Evolutionary conservation across 1,140 invertebrate genomes (phyloP), one percentile per base, ranked within the genome.

Genomic region (Bombus terrestris): DNA sequence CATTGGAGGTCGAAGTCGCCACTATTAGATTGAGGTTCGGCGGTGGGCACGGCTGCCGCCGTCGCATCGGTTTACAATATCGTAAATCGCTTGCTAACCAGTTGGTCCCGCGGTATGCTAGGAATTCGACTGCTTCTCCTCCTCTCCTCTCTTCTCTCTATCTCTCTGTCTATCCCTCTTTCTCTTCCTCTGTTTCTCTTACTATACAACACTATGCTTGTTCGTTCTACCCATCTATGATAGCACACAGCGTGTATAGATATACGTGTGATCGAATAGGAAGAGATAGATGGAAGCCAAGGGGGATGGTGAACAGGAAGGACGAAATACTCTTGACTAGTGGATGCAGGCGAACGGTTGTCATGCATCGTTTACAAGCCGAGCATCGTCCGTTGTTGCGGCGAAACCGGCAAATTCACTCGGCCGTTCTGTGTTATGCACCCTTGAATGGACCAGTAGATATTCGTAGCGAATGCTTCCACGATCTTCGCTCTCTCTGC

Each of bases 11-110:
- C 85, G 64, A 92, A 93, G 92, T 94, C 91, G 92, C 93, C 92
- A 93, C 93, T 94, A 93, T 93, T 93, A 94, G 93, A 94, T 93
- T 91, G 92, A 92, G 92, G 92, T 93, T 91, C 89, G 83, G 84
- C 85, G 91, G 86, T 91, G 90, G 90, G 88, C 90, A 91, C 86
- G 69, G 75, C 81, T 81, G 89, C 91, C 89, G 87, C 87, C 92
- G 91, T 92, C 92, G 92, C 89, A 94, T 94, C 89, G 93, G 93
- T 94, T 94, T 94, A 94, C 93, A 94, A 95, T 94, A 94, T 94
- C 94, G 93, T 95, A 94, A 94, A 95, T 94, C 93, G 92, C 90
- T 92, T 91, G 92, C 94, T 93, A 94, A 95, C 94, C 93, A 94
- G 94, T 94, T 90, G 93, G 92, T 85, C 93, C 90, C 92, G 92